phyloP scores from a whole-genome alignment of 2,113 vertebrate genomes.

The Rhineura floridana region DNA sequence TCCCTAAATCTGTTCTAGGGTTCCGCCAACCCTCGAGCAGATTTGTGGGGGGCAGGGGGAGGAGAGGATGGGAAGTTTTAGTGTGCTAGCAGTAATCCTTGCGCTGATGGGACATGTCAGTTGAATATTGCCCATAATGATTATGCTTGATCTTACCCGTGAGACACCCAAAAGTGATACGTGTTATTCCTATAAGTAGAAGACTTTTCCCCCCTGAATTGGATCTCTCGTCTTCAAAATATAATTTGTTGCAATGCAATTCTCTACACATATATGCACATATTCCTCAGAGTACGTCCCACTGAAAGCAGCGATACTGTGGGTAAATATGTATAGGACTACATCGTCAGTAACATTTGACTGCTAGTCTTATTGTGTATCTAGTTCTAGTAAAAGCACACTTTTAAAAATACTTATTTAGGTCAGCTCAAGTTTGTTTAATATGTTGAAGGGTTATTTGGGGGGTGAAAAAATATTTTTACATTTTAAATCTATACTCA shows the following conservation, averaged over 20 bases:
- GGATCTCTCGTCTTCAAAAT: neutral
- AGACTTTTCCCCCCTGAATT: neutral
- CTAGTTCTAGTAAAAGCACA: neutral
- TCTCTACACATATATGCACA: no score
- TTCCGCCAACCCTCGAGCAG: no score
- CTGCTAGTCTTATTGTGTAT: neutral
- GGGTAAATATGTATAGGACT: neutral
- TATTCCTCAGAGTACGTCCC: neutral
- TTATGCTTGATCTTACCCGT: neutral
- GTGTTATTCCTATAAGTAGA: no score
- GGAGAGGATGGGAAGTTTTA: no score
- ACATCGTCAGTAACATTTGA: neutral
- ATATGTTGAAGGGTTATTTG: neutral
- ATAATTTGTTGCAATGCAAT: neutral
- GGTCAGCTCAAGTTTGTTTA: neutral
- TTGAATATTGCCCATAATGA: no score
- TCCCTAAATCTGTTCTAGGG: no score
- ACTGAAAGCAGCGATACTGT: neutral
- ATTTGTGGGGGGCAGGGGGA: no score
- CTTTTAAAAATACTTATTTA: neutral
- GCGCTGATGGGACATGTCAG: no score
- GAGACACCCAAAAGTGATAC: neutral
- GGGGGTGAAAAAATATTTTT: neutral
- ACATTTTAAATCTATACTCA: neutral
- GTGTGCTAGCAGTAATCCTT: no score